Evolutionary conservation across 2,113 vertebrate genomes (phyloP), one percentile per base, ranked within the genome.

Genomic region (Colistium nudipinnis): DNA sequence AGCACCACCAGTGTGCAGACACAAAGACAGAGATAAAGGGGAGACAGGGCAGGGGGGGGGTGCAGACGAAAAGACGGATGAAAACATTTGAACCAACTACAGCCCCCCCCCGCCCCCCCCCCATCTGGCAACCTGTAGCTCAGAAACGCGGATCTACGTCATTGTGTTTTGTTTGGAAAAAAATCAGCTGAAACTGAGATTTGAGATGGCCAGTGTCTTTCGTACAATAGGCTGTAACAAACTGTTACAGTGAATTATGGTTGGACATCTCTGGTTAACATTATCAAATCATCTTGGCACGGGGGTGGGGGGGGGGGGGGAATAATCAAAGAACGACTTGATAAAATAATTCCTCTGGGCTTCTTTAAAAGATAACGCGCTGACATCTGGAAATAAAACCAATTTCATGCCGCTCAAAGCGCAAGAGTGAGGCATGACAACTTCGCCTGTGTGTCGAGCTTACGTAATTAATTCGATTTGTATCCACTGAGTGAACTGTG

Each of bases 401-500:
- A 82, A 90, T 90, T 90, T 86, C 85, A 89, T 88, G 88, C 67
- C 85, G 82, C 74, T 80, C 67, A 85, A 84, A 87, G 74, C 78
- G 62, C 76, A 75, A 77, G 86, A 85, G 81, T 88, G 79, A 88
- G 67, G 73, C 84, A 80, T 82, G 85, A 81, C 81, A 89, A 87
- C 81, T 65, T 63, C 7, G 79, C 64, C 64, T 83, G 52, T 70
- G 76, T 78, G 76, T 70, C 48, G 13, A 57, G 77, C 78, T 89
- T 86, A 79, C 31, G 57, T 88, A 87, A 90, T 89, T 87, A 81
- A 85, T 89, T 86, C 76, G 82, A 84, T 89, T 88, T 83, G 77
- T 72, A 82, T 82, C 78, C 70, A 81, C 54, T 71, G 68, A 78
- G 65, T 76, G 78, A 87, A 82, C 84, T 41, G 59, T 51, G 69